phyloP scores from a whole-genome alignment of 2,888 invertebrate species.

The Neoitamus cyanurus region DNA sequence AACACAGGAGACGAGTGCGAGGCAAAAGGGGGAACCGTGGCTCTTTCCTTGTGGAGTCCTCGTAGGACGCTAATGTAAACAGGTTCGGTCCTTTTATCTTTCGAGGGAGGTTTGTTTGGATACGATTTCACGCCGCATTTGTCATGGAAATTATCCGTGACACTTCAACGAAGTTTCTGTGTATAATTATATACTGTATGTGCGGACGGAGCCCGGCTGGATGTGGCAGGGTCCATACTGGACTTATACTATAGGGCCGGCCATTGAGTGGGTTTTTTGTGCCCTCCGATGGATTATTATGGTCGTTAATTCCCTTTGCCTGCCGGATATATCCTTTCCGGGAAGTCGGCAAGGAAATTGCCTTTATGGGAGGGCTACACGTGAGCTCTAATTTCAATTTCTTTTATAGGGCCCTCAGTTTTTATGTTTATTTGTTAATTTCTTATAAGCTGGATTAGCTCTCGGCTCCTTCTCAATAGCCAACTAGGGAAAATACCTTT shows the following conservation, averaged over 20 bases:
- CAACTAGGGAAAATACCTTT: background rate
- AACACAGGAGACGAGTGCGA: background rate
- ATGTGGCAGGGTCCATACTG: background rate
- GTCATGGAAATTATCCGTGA: slow-evolving; percentile 52
- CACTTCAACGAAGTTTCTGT: slow-evolving; percentile 22
- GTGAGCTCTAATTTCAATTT: slow-evolving; percentile 1
- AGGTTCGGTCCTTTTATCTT: slow-evolving; percentile 44
- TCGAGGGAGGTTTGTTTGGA: slow-evolving; percentile 49
- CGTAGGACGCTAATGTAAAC: slow-evolving; percentile 44
- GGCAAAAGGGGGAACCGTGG: background rate
- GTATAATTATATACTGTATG: background rate
- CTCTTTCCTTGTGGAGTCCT: slow-evolving; percentile 28
- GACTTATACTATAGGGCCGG: background rate
- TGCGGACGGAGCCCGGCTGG: background rate
- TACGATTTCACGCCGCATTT: slow-evolving; percentile 52
- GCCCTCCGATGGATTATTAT: background rate
- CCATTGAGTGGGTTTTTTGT: background rate
- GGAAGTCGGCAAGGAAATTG: background rate
- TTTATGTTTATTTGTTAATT: slow-evolving; percentile 5
- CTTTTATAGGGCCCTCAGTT: background rate
- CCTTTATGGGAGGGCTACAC: background rate
- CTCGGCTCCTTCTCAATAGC: background rate
- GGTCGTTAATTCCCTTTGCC: background rate
- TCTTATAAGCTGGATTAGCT: background rate
- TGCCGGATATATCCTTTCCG: background rate